Base-by-base conservation (phyloP, 2,797 vertebrate species). In the Poecilia picta region DNA sequence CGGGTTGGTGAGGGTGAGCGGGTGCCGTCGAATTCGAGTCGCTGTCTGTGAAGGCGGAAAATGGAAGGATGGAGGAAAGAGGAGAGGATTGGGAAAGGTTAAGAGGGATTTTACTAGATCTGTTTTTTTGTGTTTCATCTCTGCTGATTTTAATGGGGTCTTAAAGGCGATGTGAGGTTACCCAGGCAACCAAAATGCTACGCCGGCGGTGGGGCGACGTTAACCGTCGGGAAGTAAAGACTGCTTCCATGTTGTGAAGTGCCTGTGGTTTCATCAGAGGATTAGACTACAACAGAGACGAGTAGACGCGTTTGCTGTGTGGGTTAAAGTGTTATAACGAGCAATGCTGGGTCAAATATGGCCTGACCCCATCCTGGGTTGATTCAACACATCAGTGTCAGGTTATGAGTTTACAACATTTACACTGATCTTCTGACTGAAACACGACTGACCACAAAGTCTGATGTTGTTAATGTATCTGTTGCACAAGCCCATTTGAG, bases 61-160 rank as follows among this genome's bases (percentile, higher is more conserved):
- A 79, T 84, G 82, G 84, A 81, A 81, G 53, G 75, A 76, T 43
- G 0, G 31, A 7, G 18, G 66, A 53, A 25, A 46, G 55, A 15
- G 55, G 23, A 23, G 33, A 64, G 71, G 72, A 76, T 59, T 77
- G 83, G 68, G 84, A 91, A 93, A 94, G 91, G 93, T 94, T 92
- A 93, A 94, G 92, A 89, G 84, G 87, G 92, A 93, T 92, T 94
- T 92, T 89, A 81, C 91, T 75, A 74, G 85, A 91, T 89, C 81
- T 76, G 72, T 75, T 86, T 90, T 66, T 66, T 73, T 88, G 84
- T 83, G 88, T 93, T 89, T 84, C 81, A 80, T 87, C 79, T 89
- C 82, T 87, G 84, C 78, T 80, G 87, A 90, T 88, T 92, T 90
- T 91, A 91, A 94, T 92, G 82, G 89, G 89, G 89, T 92, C 87